Percentiles rank a stretch among this genome's conserved stretches.
phyloP scores from a whole-genome alignment of 2,888 invertebrate genomes.

The Leucoptera coffeella region DNA sequence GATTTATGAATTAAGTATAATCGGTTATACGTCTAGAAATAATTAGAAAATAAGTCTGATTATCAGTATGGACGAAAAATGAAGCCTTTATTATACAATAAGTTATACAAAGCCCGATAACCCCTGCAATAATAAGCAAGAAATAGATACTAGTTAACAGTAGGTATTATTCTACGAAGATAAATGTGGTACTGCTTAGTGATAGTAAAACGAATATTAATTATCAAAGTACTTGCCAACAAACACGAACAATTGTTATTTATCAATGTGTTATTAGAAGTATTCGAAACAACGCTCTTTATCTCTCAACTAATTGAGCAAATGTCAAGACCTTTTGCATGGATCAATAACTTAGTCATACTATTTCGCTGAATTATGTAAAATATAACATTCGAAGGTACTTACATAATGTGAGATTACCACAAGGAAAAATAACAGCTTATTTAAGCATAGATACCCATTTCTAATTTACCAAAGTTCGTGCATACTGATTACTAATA shows the following conservation, averaged over 20 bases:
- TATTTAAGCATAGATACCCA: too few relatives aligned
- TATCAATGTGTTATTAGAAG: constrained; percentile 6
- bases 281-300: constrained; percentile 8
- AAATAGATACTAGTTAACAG: too few relatives aligned
- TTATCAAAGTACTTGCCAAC: too few relatives aligned
- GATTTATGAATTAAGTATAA: too few relatives aligned
- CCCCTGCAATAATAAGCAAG: too few relatives aligned
- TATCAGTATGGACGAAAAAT: too few relatives aligned
- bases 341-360: not conserved
- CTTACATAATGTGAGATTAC: not conserved
- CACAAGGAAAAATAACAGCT: not conserved
- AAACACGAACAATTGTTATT: too few relatives aligned
- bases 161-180: too few relatives aligned
- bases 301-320: constrained; percentile 13
- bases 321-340: constrained; percentile 16
- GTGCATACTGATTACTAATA: constrained; percentile 7
- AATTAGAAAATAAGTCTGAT: not conserved
- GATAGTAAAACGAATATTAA: too few relatives aligned
- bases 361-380: not conserved
- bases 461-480: too few relatives aligned
- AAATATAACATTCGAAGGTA: not conserved
- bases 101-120: not conserved
- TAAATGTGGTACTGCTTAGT: too few relatives aligned
- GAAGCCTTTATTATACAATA: not conserved
- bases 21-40: too few relatives aligned